Base-by-base conservation (phyloP, 2,113 vertebrate species). In the Struthidea cinerea region DNA sequence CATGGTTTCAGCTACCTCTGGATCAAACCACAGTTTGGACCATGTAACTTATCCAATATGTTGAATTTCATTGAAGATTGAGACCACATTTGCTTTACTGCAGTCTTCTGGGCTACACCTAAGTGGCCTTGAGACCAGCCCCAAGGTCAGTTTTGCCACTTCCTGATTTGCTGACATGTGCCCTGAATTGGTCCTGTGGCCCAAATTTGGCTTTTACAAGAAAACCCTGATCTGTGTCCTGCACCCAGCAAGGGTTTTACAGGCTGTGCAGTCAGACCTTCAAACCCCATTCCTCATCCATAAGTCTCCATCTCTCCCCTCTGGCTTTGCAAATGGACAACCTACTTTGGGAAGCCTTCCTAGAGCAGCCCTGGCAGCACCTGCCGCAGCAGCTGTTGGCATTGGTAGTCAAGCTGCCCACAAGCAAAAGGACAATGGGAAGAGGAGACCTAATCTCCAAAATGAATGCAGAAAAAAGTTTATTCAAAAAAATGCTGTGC, bases 311-410 rank as follows among this genome's bases (percentile, higher is more conserved):
- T 37, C 55, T 61, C 15, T 64, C 59, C 50, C 23, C 35, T 59
- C 76, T 37, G 37, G 41, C 21, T 76, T 6, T 30, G 13, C 0
- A 0, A 16, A 12, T 2, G 2, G 23, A 5, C 53, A 53, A 24
- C 4, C 18, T 39, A 49, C 35, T 53, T 69, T 50, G 60, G 77
- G 37, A 68, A 89, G 28, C 50, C 46, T 89, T 89, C 64, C 64
- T 24, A 37, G 41, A 57, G 68, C 41, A 78, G 56, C 37, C 37
- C 46, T 52, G 78, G n/a, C 56, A 69, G 44, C 35, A 8, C 5
- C 33, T 68, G 57, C 67, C 50, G 47, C 71, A 88, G 47, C 57
- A 74, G 60, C 14, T 41, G 0, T 9, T 42, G 14, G 53, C 49
- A 33, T 17, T 68, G 42, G 44, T 52, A 73, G 27, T 39, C 70